A percentile compares a stretch with the other conserved stretches of the same genome.
These are phyloP conservation scores for Crossoptilon crossoptilon DNA, from an alignment of 2,797 vertebrate species.

Conservation along the genomic window DNA sequence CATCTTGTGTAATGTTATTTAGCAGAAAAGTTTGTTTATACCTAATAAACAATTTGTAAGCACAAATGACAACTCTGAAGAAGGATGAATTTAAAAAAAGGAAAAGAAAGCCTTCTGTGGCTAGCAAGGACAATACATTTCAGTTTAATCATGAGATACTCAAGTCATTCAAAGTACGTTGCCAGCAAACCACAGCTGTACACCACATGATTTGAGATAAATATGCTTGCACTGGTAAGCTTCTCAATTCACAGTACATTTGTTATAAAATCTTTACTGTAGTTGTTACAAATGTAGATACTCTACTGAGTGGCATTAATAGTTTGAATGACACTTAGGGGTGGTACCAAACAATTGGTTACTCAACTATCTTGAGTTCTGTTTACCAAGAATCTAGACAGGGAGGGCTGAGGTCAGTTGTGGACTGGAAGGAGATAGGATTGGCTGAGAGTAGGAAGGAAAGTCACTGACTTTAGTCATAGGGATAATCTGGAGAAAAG, in stretches of 20 bases:
- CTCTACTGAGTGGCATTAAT: not conserved
- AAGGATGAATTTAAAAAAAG: not conserved
- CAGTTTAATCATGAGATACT: not conserved
- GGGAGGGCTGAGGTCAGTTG: not conserved
- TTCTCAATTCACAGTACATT: not conserved
- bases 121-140: not conserved
- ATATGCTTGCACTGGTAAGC: not conserved
- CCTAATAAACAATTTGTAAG: not conserved
- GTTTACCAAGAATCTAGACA: not conserved
- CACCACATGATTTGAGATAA: not conserved
- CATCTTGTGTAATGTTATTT: not conserved
- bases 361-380: not conserved
- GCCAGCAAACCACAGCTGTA: constrained; percentile 31
- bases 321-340: not conserved
- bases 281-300: not conserved
- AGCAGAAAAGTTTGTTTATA: not conserved
- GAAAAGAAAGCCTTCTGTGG: not conserved
- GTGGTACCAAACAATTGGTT: not conserved
- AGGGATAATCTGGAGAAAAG: not conserved
- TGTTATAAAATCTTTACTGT: not conserved
- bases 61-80: not conserved
- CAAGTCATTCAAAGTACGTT: not conserved
- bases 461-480: not conserved
- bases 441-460: not conserved
- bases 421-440: not conserved